These are phyloP conservation scores for Eustalomyia histrio DNA, from an alignment of 2,888 invertebrate species.

Conservation along the genomic window DNA sequence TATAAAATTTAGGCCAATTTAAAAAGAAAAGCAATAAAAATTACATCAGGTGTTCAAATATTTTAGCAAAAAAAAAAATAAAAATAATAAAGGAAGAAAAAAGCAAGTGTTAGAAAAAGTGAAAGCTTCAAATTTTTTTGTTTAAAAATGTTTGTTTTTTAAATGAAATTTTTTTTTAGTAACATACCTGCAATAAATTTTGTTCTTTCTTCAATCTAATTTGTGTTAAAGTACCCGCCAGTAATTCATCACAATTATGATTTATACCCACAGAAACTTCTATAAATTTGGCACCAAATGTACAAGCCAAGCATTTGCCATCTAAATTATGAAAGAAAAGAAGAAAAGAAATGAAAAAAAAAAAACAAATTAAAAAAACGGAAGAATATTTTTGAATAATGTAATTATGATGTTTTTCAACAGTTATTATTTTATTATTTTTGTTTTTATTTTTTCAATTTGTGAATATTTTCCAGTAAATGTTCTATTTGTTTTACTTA, in stretches of 20 bases:
- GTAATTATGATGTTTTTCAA: background rate
- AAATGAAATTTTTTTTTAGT: too few species aligned
- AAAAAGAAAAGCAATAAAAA: too few species aligned
- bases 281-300: slow-evolving; percentile 94
- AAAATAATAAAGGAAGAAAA: slow-evolving; percentile 6
- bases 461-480: background rate
- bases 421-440: slow-evolving; percentile 40
- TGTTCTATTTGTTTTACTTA: slow-evolving; percentile 77
- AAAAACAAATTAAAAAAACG: background rate
- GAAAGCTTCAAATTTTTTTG: background rate
- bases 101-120: slow-evolving; percentile 42
- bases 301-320: slow-evolving; percentile 94
- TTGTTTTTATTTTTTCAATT: too few species aligned
- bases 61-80: too few species aligned
- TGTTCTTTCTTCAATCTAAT: slow-evolving; percentile 90
- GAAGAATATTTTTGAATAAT: background rate
- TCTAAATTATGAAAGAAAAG: slow-evolving; percentile 85
- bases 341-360: background rate
- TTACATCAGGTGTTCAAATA: background rate
- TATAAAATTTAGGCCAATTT: background rate
- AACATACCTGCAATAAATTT: slow-evolving; percentile 79
- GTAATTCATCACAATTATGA: slow-evolving; percentile 96
- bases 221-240: slow-evolving; percentile 95
- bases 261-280: slow-evolving; percentile 98
- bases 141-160: background rate